Evolutionary conservation across 53 echinoderm and acorn worm species (phyloP), one percentile per base, ranked within the genome.

Genomic region (Zoroaster sp.): DNA sequence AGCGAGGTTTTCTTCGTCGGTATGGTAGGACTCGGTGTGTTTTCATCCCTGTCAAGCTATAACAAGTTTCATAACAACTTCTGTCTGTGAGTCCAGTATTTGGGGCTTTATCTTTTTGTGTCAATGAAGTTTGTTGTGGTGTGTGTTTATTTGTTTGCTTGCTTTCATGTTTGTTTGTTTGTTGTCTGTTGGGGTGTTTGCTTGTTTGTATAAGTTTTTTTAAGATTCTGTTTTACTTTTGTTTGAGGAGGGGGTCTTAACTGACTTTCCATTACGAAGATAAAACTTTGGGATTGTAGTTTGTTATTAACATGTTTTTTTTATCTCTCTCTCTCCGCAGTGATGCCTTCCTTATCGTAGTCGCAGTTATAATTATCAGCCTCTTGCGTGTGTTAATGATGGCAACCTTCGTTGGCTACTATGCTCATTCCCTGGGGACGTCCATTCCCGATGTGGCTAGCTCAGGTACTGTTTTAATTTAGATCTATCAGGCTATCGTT

Each of bases 41-140:
- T 81, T 9, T 42, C 66, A 15, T 35, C 81, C n/a, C 33, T 81
- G 15, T 39, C 81, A 31, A 81, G 81, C 67, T 81, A 81, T 66
- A 81, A 81, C 81, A 81, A 81, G 38, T 81, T 81, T 25, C 81
- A 81, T 42, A 81, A 81, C 68, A 81, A 81, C 66, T 67, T 81
- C 32, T 81, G 67, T 42, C 66, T 81, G 81, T 81, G 63, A 66
- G 81, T 81, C 30, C 15, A 43, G 31, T 80, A 1, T 55, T 20
- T 46, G 43, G n/a, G n/a, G n/a, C n/a, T n/a, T n/a, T n/a, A n/a
- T n/a, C n/a, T n/a, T n/a, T n/a, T n/a, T n/a, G n/a, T n/a, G n/a
- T n/a, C n/a, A n/a, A n/a, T n/a, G n/a, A n/a, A n/a, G n/a, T n/a
- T n/a, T n/a, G n/a, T n/a, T n/a, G n/a, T n/a, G n/a, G n/a, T n/a